These are phyloP conservation scores for Saguinus midas DNA, from an alignment of 2,113 vertebrate species.

Conservation along the genomic window DNA sequence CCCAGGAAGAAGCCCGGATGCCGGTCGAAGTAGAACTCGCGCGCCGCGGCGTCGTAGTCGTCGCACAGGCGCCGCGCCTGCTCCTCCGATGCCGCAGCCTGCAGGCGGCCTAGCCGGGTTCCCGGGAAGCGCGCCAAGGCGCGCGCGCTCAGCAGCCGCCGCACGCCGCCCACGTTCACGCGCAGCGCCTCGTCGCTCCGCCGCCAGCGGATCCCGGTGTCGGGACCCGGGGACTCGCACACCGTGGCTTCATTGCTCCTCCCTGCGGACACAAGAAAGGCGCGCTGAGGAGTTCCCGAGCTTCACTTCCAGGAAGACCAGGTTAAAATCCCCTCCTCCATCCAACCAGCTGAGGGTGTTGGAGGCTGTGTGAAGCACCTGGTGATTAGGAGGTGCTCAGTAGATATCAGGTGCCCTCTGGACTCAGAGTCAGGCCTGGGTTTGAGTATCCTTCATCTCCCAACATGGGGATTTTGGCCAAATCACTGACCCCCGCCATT, in stretches of 20 bases:
- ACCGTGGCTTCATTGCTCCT: neutral
- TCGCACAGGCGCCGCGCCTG: slow-evolving; percentile 97
- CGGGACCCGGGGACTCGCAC: slow-evolving; percentile 23
- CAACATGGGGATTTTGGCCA: neutral
- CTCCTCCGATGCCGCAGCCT: slow-evolving; percentile 93
- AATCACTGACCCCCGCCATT: neutral
- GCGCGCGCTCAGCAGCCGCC: slow-evolving; percentile 90
- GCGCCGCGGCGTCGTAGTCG: slow-evolving; percentile 93
- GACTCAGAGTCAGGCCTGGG: neutral
- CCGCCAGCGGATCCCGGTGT: slow-evolving; percentile 7
- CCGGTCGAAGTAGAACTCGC: slow-evolving; percentile 97
- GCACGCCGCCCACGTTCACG: slow-evolving; percentile 95
- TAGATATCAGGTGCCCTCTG: neutral
- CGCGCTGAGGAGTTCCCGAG: neutral
- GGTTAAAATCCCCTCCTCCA: neutral
- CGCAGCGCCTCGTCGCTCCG: slow-evolving; percentile 88
- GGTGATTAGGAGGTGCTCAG: neutral
- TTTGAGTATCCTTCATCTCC: neutral
- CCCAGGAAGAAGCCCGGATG: slow-evolving; percentile 95
- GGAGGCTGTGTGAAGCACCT: neutral
- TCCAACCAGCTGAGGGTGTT: neutral
- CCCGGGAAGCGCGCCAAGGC: slow-evolving; percentile 93
- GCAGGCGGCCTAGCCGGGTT: slow-evolving; percentile 94
- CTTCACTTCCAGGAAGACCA: neutral
- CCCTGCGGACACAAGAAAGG: neutral